Base-by-base conservation (phyloP, 2,113 vertebrate genomes). In the Salminus brasiliensis region DNA sequence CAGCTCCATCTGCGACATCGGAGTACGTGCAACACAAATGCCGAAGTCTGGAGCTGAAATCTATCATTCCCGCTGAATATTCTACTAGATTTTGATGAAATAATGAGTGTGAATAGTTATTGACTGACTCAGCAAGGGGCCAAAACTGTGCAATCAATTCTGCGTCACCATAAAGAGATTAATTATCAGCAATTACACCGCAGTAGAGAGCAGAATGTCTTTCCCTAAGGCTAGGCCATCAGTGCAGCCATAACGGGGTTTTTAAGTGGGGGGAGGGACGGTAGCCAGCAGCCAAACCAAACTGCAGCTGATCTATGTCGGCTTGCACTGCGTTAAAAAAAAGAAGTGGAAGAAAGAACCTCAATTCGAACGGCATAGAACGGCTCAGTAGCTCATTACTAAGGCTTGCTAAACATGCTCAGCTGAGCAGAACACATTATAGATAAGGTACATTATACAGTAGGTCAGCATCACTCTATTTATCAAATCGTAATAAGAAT, bases 131-230 rank as follows among this genome's bases (percentile, higher is more conserved):
- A 63, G 79, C 39, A 9, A 74, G 65, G 36, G 65, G 39, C 76
- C 66, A 66, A 27, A 80, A 70, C 75, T 59, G 70, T 47, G 72
- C 67, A 73, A 71, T 83, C 74, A 80, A 69, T 83, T 74, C n/a
- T 16, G 69, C 60, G 34, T 73, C 43, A 71, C 27, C 53, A 60
- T 72, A 79, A 78, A 80, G 76, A 78, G 74, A 83, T 82, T 77
- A 80, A 84, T 78, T 74, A 81, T 79, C 71, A 41, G 77, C 62
- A 81, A 80, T 81, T 81, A 81, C 74, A 49, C 76, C 59, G 76
- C 71, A 62, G 81, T 57, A 43, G 74, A 74, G 80, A 76, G 69
- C 74, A 36, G 74, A 71, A 77, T 68, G 80, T 79, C 77, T 60
- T 79, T 76, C 59, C 72, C 72, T 27, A 21, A 41, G 73, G 77